Evolutionary conservation across 2,888 invertebrate species (phyloP).

Genomic region (Campoplex nolae): DNA sequence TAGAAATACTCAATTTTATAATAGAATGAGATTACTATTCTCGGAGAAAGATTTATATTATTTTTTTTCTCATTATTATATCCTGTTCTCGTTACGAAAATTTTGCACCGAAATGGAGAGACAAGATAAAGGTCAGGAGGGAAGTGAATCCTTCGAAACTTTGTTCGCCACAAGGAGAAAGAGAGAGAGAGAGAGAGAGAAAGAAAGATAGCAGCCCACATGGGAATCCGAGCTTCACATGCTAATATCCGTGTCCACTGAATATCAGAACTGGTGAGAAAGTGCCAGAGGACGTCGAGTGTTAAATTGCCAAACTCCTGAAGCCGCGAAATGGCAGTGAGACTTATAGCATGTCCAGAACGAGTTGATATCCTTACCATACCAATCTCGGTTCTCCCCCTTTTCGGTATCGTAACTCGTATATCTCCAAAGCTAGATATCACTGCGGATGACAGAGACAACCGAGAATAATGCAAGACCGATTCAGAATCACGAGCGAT

Average conservation of each 20-base stretch:
- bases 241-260: conserved; percentile 79
- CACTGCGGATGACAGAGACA: conserved; percentile 22
- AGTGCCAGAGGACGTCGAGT: conserved; percentile 68
- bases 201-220: background rate
- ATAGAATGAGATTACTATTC: no score
- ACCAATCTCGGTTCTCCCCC: background rate
- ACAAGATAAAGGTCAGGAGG: conserved; percentile 25
- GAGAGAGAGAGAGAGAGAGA: background rate
- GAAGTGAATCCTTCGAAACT: conserved; percentile 75
- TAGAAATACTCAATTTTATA: no score
- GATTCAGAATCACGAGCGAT: no score
- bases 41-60: background rate
- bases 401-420: background rate
- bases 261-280: conserved; percentile 29
- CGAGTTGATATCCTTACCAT: conserved; percentile 10
- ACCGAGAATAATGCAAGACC: background rate
- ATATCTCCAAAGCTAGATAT: conserved; percentile 4
- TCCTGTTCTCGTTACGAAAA: no score
- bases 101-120: no score
- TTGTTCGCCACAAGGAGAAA: conserved; percentile 53
- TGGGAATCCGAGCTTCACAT: conserved; percentile 71
- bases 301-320: conserved; percentile 76
- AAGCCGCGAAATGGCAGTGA: conserved; percentile 11
- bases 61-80: no score
- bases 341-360: conserved; percentile 14